A percentile compares a stretch with the other conserved stretches of the same genome.
These are phyloP conservation scores for Trissolcus basalis DNA, from an alignment of 1,140 invertebrate species.

Conservation along the genomic window DNA sequence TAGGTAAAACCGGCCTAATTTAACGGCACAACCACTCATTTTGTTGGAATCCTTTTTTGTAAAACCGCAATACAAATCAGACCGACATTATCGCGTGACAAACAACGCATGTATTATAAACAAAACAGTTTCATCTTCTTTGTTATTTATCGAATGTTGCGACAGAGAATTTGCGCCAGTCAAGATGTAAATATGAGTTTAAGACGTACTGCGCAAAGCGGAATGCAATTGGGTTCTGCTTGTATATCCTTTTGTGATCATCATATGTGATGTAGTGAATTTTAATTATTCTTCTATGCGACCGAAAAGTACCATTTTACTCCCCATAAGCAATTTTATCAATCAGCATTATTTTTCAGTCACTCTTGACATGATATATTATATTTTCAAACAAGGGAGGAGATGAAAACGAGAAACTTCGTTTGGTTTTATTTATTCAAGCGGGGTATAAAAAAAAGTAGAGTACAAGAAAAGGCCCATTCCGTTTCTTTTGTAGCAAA, in stretches of 20 bases:
- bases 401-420: no score
- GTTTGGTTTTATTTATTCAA: no score
- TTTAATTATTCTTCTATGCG: no score
- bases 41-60: conserved; percentile 9
- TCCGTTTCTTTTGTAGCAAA: no score
- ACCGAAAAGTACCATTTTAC: no score
- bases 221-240: conserved; percentile 5
- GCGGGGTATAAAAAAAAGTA: no score
- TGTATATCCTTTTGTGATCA: conserved; percentile 35
- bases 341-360: no score
- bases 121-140: conserved; percentile 71
- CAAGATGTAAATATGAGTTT: conserved; percentile 45
- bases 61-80: no score
- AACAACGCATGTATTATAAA: conserved; percentile 71
- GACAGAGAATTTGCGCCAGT: conserved; percentile 51
- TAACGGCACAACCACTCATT: conserved; percentile 29
- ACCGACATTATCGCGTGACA: conserved; percentile 17
- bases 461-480: no score
- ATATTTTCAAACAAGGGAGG: no score
- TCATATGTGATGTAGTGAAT: conserved; percentile 38
- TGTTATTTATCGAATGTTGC: conserved; percentile 64
- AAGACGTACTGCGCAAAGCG: neutral
- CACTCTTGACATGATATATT: no score
- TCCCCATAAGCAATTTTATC: no score
- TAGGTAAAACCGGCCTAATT: conserved; percentile 36